phyloP scores from a whole-genome alignment of 2,797 vertebrate species.

The Oophaga sylvatica region DNA sequence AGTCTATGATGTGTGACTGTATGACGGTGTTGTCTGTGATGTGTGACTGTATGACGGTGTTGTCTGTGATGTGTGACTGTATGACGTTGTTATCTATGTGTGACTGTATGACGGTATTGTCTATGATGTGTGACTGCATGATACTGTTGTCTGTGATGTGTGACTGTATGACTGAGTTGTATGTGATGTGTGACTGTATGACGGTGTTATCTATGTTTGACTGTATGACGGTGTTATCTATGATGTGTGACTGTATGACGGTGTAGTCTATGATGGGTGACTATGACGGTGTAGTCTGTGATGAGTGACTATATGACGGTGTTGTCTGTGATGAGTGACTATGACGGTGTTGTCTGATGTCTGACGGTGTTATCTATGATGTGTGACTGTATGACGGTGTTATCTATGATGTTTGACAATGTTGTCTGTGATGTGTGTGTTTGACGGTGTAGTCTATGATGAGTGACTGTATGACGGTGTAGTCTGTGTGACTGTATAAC shows the following conservation, averaged over 20 bases:
- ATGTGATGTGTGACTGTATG: no score
- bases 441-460: neutral
- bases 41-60: no score
- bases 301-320: neutral
- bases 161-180: neutral
- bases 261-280: no score
- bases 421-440: neutral
- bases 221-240: neutral
- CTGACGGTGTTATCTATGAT: no score
- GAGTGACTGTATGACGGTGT: neutral
- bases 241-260: neutral
- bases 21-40: no score
- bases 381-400: no score
- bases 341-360: no score
- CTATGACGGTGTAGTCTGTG: neutral
- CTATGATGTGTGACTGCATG: slow-evolving; percentile 5
- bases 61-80: neutral
- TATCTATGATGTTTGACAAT: neutral
- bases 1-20: neutral
- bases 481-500: no score
- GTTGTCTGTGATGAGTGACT: no score
- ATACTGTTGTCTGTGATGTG: neutral
- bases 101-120: neutral
- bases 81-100: neutral
- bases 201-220: neutral